Conservation (phyloP, 2,113 vertebrate genomes). For the Echinops telfairi region DNA sequence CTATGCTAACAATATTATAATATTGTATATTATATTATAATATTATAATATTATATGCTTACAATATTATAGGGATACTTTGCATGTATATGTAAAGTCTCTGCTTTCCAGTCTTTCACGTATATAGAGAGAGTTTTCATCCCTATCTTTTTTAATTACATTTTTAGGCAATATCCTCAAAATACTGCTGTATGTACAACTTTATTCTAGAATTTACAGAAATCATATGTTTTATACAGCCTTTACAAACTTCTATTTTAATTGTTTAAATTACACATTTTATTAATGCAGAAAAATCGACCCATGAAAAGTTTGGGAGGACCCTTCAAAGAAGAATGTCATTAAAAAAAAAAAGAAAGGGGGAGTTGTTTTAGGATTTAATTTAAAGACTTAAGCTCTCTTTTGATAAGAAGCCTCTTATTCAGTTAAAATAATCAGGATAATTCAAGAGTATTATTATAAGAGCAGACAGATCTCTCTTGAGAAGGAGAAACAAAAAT, state of each 20-base stretch:
- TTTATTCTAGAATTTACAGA: conserved; percentile 10
- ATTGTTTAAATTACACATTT: not conserved
- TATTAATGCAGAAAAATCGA: not conserved
- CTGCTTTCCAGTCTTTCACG: too few relatives aligned
- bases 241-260: conserved; percentile 7
- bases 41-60: too few relatives aligned
- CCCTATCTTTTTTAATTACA: not conserved
- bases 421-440: conserved; percentile 31
- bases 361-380: conserved; percentile 35
- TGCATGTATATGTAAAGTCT: not conserved
- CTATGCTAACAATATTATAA: not conserved
- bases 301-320: conserved; percentile 13
- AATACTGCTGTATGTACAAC: not conserved
- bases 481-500: not conserved
- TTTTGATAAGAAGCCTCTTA: conserved; percentile 46
- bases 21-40: not conserved
- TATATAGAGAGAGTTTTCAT: not conserved
- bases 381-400: not conserved
- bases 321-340: not conserved
- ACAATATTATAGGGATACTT: not conserved
- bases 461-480: not conserved
- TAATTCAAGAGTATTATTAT: not conserved
- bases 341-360: not conserved
- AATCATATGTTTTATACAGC: not conserved
- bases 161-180: not conserved